phyloP scores from a whole-genome alignment of 37 sponge, comb jelly and placozoan genomes.

The Ephydatia muelleri region DNA sequence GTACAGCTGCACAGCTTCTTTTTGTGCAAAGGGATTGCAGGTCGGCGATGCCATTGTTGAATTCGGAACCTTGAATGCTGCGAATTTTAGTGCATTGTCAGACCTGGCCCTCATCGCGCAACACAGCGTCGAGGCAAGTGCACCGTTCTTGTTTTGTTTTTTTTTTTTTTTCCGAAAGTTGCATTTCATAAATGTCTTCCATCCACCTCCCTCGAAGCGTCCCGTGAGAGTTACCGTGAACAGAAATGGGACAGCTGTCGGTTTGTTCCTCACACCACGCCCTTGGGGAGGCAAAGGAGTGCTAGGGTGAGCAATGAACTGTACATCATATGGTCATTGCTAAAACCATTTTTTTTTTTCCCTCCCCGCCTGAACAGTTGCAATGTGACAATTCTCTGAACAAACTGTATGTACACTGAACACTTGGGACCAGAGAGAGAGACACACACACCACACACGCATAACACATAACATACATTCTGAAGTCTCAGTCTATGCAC shows the following conservation, averaged over 20 bases:
- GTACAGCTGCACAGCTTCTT: no score
- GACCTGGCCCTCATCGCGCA: conserved; percentile 76
- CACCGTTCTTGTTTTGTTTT: neutral
- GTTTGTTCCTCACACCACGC: conserved; percentile 61
- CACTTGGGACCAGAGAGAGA: neutral
- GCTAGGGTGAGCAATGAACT: conserved; percentile 60
- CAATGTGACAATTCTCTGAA: neutral
- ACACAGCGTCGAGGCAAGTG: conserved; percentile 77
- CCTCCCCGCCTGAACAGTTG: neutral
- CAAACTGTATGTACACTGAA: neutral
- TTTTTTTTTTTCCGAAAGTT: neutral
- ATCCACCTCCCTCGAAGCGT: no score
- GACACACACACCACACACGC: neutral
- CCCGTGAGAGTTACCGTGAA: conserved; percentile 66
- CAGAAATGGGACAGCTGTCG: conserved; percentile 25
- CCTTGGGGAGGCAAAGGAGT: conserved; percentile 82
- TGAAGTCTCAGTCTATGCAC: neutral
- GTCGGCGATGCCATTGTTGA: conserved; percentile 64
- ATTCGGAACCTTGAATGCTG: conserved; percentile 74
- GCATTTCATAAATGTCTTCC: neutral
- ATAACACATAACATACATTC: neutral
- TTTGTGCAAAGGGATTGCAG: conserved; percentile 50
- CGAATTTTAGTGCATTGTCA: conserved; percentile 58
- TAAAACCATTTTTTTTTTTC: neutral
- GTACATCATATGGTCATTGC: neutral